Base-by-base conservation (phyloP, 2,888 invertebrate species). In the Therioaphis trifolii region DNA sequence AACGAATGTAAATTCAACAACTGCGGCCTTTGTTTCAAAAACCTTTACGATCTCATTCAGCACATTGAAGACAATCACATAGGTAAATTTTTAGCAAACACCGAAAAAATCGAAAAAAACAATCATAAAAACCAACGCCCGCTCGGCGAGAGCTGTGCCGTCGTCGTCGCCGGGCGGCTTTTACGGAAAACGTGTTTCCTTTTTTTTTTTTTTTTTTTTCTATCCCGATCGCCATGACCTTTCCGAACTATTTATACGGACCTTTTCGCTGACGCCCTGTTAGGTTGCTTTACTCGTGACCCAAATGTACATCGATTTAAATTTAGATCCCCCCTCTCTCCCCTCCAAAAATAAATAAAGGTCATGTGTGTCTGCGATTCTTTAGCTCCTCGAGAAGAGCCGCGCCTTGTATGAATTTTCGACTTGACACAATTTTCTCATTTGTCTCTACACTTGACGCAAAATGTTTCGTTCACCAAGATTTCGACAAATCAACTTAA, bases 31-130 rank as follows among this genome's bases (percentile, higher is more conserved):
- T 94, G 92, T 88, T 96, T 95, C 92, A 92, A 93, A 88, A 93
- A 92, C 89, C 91, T 95, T 89, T 91, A 92, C 87, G 94, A 94
- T 89, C 91, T 95, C 88, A 95, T 95, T 88, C 93, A 94, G 89
- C 95, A 95, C 90, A 95, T 96, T 88, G 95, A 95, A 91, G 94
- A 94, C 89, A 93, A 93, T 87, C 95, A 95, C 90, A 94, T 95
- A 89, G 95, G 95, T 95, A 92, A 91, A 89, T 91, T 86, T 88
- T 78, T 43, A 11, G 12, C n/a, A 11, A n/a, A 46, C 24, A 61
- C 21, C 27, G 35, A 7, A 7, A 5, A 35, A 35, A 35, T 35
- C 3, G 7, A 35, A 35, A 35, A 35, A 35, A 35, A 35, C 7
- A 35, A 35, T 35, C 35, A 7, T 5, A 35, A 35, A 35, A 35